Base-by-base conservation (phyloP, 2,113 vertebrate genomes). In the Chinchilla lanigera region DNA sequence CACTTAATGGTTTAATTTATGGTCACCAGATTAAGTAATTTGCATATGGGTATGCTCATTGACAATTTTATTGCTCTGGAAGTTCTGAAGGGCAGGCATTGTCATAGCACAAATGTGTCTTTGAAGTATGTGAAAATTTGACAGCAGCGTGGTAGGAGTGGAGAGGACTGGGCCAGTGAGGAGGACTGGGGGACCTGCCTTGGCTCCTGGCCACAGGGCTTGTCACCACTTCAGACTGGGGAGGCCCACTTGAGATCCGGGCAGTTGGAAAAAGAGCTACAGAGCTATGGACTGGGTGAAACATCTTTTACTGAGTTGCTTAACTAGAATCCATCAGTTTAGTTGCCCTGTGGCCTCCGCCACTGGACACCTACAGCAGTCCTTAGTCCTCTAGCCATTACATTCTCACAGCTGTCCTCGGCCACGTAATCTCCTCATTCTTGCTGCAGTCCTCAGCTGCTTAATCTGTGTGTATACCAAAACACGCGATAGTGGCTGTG, bases 21-120 rank as follows among this genome's bases (percentile, higher is more conserved):
- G 35, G 11, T 78, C 5, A 75, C 13, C 82, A 52, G 30, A 67
- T 63, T 86, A 78, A 41, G 71, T 33, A 6, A 75, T 87, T 93
- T 91, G 20, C 38, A 50, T 65, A 10, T 41, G 58, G 44, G 30
- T 30, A 41, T 83, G 33, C 20, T 82, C 86, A 6, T 44, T 71
- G 78, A 52, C n/a, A 33, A 56, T 63, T 89, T 93, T 52, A 61
- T 93, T 93, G 85, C 80, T 52, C 67, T 85, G 67, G 11, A 67
- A 89, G 41, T 92, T 24, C 61, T 82, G 35, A 60, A 47, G 58
- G 84, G 20, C n/a, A 58, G 56, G 80, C 50, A 73, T 56, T 20
- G 4, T 38, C 1, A 44, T 26, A 75, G 56, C 41, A 73, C 78
- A 9, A 26, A 13, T 75, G 19, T 82, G 17, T 80, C 78, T 95